Percentiles rank a stretch among this genome's conserved stretches.
Evolutionary conservation across 1,140 invertebrate genomes (phyloP).

Genomic region (Bilobella aurantiaca): DNA sequence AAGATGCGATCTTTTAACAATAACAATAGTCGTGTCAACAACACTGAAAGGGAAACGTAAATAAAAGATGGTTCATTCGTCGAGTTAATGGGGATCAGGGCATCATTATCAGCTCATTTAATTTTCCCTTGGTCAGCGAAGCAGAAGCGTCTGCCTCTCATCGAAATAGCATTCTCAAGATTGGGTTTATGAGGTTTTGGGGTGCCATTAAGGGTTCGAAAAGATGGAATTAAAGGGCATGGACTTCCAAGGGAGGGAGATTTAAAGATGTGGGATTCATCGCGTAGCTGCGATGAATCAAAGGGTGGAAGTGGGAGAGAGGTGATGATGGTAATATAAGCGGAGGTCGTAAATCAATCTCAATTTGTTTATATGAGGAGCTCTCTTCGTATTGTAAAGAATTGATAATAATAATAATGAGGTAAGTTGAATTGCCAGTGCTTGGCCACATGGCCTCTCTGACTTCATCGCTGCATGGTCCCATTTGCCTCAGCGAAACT

Average conservation of each 20-base stretch:
- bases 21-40: too few species aligned
- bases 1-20: too few species aligned
- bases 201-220: too few species aligned
- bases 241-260: too few species aligned
- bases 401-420: conserved; percentile 6
- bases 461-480: background rate
- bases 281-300: too few species aligned
- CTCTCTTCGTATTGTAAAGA: background rate
- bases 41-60: too few species aligned
- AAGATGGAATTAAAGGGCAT: too few species aligned
- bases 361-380: background rate
- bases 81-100: background rate
- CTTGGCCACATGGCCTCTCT: background rate
- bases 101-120: background rate
- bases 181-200: background rate
- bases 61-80: too few species aligned
- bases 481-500: background rate
- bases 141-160: background rate
- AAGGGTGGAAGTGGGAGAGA: background rate
- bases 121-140: background rate
- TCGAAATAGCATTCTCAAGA: background rate
- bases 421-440: background rate
- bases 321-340: background rate
- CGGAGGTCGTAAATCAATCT: conserved; percentile 10
- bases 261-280: too few species aligned